Evolutionary conservation across 2,113 vertebrate genomes (phyloP).

Genomic region (Cyprinus carpio): DNA sequence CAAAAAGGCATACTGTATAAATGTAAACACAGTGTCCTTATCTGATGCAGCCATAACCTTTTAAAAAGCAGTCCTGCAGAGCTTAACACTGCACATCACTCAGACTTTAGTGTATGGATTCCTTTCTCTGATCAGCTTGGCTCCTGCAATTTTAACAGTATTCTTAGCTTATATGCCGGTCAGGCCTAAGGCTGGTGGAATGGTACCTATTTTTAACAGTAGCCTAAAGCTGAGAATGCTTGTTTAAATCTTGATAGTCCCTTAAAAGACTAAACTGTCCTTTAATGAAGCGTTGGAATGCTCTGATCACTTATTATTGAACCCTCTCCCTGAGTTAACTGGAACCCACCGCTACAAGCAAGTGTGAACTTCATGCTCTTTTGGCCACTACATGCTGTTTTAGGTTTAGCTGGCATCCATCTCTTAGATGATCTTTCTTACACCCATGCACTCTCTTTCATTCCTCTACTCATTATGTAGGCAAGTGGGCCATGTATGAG

Average conservation of each 20-base stretch:
- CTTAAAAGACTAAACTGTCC: conserved; percentile 25
- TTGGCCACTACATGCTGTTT: background rate
- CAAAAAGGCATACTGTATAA: background rate
- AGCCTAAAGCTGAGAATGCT: conserved; percentile 30
- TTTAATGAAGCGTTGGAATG: conserved; percentile 23
- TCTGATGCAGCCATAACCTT: background rate
- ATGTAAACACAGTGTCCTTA: background rate
- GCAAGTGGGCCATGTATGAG: conserved; percentile 47
- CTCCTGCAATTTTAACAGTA: conserved; percentile 30
- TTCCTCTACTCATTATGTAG: conserved; percentile 15
- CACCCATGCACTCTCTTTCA: background rate
- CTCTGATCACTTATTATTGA: conserved; percentile 12
- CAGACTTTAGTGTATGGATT: conserved; percentile 25
- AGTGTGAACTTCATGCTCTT: background rate
- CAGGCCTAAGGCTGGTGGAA: conserved; percentile 9
- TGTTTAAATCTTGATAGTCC: conserved; percentile 26
- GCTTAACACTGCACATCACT: conserved; percentile 1
- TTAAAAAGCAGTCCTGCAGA: background rate
- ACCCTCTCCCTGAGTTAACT: background rate
- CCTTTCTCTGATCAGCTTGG: conserved; percentile 20
- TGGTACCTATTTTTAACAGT: conserved; percentile 47
- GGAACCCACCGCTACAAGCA: background rate
- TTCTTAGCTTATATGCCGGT: conserved; percentile 30
- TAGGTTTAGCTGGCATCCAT: background rate
- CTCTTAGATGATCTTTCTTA: conserved; percentile 3